These are phyloP conservation scores for Aelia acuminata DNA, from an alignment of 2,888 invertebrate species.

Conservation along the genomic window DNA sequence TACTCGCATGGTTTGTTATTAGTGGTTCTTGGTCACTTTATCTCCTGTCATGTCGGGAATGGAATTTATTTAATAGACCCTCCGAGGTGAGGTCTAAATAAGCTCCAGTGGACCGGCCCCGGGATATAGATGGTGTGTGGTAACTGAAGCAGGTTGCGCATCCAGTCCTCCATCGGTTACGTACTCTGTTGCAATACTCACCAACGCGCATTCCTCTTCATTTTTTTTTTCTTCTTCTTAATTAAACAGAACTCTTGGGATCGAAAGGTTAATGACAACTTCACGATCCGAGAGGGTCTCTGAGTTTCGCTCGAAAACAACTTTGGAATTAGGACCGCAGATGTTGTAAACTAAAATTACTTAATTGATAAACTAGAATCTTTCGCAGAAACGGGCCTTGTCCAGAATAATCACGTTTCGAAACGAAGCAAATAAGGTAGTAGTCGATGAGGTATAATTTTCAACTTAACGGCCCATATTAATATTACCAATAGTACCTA, in stretches of 20 bases:
- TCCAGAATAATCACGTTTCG: neutral
- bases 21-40: neutral
- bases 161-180: neutral
- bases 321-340: neutral
- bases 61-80: neutral
- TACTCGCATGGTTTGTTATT: neutral
- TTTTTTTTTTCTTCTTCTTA: neutral
- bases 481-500: neutral
- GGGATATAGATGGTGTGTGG: neutral
- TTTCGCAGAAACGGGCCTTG: neutral
- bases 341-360: neutral
- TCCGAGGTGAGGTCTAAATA: neutral
- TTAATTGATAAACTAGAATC: slow-evolving; percentile 22
- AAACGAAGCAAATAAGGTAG: neutral
- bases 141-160: slow-evolving; percentile 29
- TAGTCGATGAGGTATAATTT: neutral
- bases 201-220: slow-evolving; percentile 22
- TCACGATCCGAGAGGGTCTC: neutral
- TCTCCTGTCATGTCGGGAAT: neutral
- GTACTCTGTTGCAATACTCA: slow-evolving; percentile 10
- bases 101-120: neutral
- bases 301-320: slow-evolving; percentile 6
- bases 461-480: neutral
- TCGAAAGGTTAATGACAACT: slow-evolving; percentile 41
- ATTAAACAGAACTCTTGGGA: neutral